These are phyloP conservation scores for Pinctada fucata DNA, from an alignment of 2,888 invertebrate species.

Conservation along the genomic window DNA sequence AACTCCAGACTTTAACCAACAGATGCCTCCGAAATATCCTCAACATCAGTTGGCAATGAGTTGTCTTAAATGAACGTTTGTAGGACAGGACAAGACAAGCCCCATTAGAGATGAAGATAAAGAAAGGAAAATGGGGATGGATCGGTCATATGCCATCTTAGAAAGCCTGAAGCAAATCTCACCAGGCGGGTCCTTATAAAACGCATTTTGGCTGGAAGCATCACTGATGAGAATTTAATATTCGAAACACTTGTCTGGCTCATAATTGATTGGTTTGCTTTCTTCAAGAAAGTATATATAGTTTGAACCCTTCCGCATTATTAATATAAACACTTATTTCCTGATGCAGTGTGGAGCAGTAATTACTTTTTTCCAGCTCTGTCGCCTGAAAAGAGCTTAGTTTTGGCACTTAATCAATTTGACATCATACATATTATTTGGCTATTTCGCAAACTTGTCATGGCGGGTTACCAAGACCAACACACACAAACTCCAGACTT, in stretches of 20 bases:
- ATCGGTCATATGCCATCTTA: not conserved
- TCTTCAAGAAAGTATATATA: too few relatives aligned
- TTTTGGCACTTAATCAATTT: too few relatives aligned
- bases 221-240: too few relatives aligned
- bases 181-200: not conserved
- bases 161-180: not conserved
- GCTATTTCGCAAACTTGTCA: not conserved
- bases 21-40: not conserved
- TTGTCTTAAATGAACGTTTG: constrained; percentile 2
- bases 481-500: not conserved
- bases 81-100: constrained; percentile 1
- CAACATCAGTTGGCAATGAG: not conserved
- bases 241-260: too few relatives aligned
- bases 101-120: not conserved
- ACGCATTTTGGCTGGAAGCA: too few relatives aligned
- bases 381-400: too few relatives aligned
- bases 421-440: too few relatives aligned
- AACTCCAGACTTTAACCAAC: not conserved
- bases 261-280: too few relatives aligned
- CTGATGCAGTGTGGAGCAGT: too few relatives aligned
- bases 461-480: constrained; percentile 2
- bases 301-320: too few relatives aligned
- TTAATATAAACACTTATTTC: too few relatives aligned
- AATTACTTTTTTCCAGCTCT: too few relatives aligned
- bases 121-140: not conserved